Evolutionary conservation across 1,140 invertebrate species (phyloP), one percentile per base, ranked within the genome.

Genomic region (Macrocentrus cingulum): DNA sequence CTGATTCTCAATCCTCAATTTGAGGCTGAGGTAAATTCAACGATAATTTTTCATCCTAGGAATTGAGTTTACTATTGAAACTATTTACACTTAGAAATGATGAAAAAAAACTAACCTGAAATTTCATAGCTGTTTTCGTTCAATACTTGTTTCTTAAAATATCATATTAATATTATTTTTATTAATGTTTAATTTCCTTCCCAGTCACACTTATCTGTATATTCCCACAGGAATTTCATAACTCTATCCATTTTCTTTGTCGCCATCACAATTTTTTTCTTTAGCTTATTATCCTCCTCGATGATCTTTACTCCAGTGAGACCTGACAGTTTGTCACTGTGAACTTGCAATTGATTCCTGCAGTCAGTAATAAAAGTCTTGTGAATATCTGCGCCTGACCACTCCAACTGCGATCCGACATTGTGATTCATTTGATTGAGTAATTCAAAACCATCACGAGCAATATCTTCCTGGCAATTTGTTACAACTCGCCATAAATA

Each of bases 401-500:
- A 82, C 68, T 91, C 86, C 51, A 98, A 80, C 59, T 87, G 82
- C 13, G 94, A 92, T 8, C 95, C 94, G 44, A 97, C 84, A 76
- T 95, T 95, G 23, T 95, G 97, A 68, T 91, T 95, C 49, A 95
- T 93, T 82, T 97, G 94, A 68, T 94, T 91, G 36, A 98, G 79
- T 45, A 98, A 80, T 78, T 94, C 88, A 62, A 97, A 96, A 15
- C 92, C 95, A 69, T 93, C 87, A 66, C 87, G 86, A 19, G 94
- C 93, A 62, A 98, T 96, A 66, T 97, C 94, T 69, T 98, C 94
- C 8, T 86, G 85, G 62, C 92, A 91, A 61, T 90, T 88, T 9
- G 92, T 89, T 48, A 97, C 91, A 25, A 94, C 91, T 73, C 92
- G 86, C 95, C 95, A 98, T 58, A 98, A 82, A 83, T 99, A 98